Base-by-base conservation (phyloP, 2,888 invertebrate species). In the Alentia gelatinosa region DNA sequence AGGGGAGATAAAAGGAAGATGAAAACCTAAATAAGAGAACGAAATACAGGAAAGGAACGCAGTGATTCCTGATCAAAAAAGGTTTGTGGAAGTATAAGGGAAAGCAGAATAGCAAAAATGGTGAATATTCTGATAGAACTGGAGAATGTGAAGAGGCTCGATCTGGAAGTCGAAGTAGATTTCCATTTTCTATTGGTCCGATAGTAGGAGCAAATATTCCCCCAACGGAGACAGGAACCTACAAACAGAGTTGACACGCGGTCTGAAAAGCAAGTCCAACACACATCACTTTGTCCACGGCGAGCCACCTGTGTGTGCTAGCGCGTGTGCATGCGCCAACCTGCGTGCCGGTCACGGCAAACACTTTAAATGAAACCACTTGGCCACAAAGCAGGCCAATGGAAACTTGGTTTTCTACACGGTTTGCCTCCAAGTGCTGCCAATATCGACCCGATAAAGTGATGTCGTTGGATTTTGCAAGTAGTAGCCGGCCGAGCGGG, bases 391-490 rank as follows among this genome's bases (percentile, higher is more conserved):
- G 86, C 86, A 12, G 86, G 35, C 33, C 33, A 35, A 50, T 30
- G 86, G 86, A 35, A 86, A 86, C 86, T 86, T 86, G 47, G 42
- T 86, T 86, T 86, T 86, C 86, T 47, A 86, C 86, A 26, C 30
- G 26, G 50, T 30, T 47, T 47, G 47, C 33, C 86, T 33, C 35
- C 50, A 19, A 19, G 50, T 23, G 83, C 40, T 26, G 42, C 23
- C 47, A 35, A 4, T 86, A 86, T 86, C 86, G 86, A 86, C 86
- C 47, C 30, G 86, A 79, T 50, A 86, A 86, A 86, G 86, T 86
- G 86, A 86, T 86, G 86, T 86, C 86, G 86, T 86, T 86, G 86
- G 86, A 86, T 86, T n/a, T 86, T 86, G 86, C 47, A 86, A 86
- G 47, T 86, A 86, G 86, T 86, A 35, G 86, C 35, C 50, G 35